phyloP scores from a whole-genome alignment of 2,797 vertebrate species.

The Sorex maritimensis region DNA sequence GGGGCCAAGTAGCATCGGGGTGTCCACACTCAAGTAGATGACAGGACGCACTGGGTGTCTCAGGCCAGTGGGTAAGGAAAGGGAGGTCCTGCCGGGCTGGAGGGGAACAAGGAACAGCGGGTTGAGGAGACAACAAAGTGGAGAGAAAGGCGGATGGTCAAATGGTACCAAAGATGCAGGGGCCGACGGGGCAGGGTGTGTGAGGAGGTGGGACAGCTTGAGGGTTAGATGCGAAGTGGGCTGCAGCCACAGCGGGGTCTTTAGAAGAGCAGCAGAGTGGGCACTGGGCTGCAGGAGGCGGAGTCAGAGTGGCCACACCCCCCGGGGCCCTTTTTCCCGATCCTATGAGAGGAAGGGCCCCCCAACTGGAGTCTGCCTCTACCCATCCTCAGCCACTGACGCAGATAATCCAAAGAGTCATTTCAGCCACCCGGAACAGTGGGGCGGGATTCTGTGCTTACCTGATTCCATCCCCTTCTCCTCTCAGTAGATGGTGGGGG shows the following conservation, averaged over 20 bases:
- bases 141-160: neutral
- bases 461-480: conserved; percentile 1
- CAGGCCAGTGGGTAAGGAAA: neutral
- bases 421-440: conserved; percentile 56
- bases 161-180: neutral
- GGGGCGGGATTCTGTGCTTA: neutral
- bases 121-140: neutral
- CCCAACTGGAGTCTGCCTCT: neutral
- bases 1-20: neutral
- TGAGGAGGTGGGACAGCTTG: neutral
- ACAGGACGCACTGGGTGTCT: neutral
- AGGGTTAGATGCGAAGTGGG: neutral
- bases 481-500: neutral
- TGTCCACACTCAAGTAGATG: neutral
- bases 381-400: neutral
- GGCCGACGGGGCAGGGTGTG: no score
- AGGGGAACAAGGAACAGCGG: no score
- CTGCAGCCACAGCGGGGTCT: neutral
- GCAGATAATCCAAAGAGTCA: conserved; percentile 65
- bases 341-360: no score
- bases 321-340: no score
- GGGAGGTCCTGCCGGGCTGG: neutral
- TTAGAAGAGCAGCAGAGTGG: neutral
- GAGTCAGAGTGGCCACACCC: neutral
- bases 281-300: neutral